Conservation (phyloP, 2,113 vertebrate genomes). For the Oncorhynchus gorbuscha region DNA sequence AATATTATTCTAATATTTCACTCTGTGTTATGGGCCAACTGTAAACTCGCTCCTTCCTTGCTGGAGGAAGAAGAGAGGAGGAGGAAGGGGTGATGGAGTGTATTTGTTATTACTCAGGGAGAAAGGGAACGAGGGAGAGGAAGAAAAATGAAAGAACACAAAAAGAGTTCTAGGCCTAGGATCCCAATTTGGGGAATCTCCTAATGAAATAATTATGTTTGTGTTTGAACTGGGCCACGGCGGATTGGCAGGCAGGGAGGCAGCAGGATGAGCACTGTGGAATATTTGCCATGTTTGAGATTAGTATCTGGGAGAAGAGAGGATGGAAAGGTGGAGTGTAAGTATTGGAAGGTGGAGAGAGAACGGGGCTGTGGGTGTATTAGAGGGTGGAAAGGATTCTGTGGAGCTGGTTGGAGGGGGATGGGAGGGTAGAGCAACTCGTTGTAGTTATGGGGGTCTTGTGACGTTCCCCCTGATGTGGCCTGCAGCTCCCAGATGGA, state of each 20-base stretch:
- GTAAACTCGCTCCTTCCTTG: neutral
- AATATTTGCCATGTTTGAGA: constrained; percentile 40
- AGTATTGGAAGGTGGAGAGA: no score
- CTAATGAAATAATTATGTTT: constrained; percentile 43
- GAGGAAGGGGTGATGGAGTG: neutral
- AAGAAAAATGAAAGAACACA: neutral
- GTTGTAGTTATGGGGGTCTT: neutral
- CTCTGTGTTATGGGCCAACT: neutral
- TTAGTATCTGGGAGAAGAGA: constrained; percentile 18
- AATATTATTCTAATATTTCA: constrained; percentile 12
- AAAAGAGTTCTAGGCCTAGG: neutral
- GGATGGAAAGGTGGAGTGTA: neutral
- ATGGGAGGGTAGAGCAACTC: neutral
- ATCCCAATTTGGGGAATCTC: constrained; percentile 1
- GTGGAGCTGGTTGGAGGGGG: constrained; percentile 9
- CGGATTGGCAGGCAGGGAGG: constrained; percentile 4
- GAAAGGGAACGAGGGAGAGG: neutral
- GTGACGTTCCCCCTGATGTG: constrained; percentile 20
- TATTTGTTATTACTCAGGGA: constrained; percentile 23
- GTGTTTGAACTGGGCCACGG: constrained; percentile 14
- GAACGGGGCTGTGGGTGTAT: no score
- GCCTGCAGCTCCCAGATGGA: constrained; percentile 41
- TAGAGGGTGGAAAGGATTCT: neutral
- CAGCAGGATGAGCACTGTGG: constrained; percentile 9
- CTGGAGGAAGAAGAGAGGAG: neutral